Conservation (phyloP, 2,888 invertebrate genomes). For the Ochlodes sylvanus region DNA sequence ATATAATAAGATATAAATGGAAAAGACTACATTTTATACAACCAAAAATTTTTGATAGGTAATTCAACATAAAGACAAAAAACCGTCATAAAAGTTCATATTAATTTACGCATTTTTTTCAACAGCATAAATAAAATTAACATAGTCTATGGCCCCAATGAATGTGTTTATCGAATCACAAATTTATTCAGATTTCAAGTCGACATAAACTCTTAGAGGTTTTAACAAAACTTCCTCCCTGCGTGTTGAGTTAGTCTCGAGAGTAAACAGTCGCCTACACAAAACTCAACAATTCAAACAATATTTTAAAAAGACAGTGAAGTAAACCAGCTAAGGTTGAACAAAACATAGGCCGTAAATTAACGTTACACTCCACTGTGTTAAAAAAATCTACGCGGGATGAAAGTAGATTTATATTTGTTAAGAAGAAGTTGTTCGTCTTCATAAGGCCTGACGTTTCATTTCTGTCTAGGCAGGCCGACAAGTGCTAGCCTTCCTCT, state of each 20-base stretch:
- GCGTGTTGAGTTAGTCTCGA: conserved; percentile 27
- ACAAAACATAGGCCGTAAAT: conserved; percentile 66
- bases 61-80: too few relatives aligned
- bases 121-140: conserved; percentile 21
- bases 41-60: too few relatives aligned
- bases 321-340: conserved; percentile 33
- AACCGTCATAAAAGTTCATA: too few relatives aligned
- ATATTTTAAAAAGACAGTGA: conserved; percentile 34
- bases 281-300: conserved; percentile 36
- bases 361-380: conserved; percentile 65
- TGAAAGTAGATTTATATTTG: conserved; percentile 81
- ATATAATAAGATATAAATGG: too few relatives aligned
- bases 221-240: conserved; percentile 21
- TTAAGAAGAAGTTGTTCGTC: conserved; percentile 83
- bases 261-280: conserved; percentile 36
- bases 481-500: conserved; percentile 75
- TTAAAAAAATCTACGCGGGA: conserved; percentile 68
- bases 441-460: conserved; percentile 82
- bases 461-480: conserved; percentile 81
- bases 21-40: too few relatives aligned
- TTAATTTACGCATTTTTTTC: background rate
- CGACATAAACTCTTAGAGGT: conserved; percentile 27
- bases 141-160: conserved; percentile 19
- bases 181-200: conserved; percentile 21
- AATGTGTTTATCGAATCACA: conserved; percentile 28